Base-by-base conservation (phyloP, 2,888 invertebrate genomes). In the Brenthis ino region DNA sequence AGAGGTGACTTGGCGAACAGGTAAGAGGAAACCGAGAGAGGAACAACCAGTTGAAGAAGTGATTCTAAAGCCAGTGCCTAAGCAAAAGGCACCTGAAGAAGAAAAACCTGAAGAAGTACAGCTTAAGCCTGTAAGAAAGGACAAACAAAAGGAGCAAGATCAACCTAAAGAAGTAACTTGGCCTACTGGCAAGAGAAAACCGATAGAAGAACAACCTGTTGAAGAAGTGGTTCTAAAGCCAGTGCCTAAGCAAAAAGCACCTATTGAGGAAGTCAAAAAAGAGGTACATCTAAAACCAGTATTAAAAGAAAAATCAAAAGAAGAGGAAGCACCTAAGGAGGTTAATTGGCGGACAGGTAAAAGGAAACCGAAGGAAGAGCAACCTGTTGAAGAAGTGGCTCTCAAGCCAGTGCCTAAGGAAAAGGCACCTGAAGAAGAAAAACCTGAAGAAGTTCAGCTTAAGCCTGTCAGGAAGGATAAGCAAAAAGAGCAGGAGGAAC, bases 321-420 rank as follows among this genome's bases (percentile, higher is more conserved):
- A 86, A 55, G 85, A 87, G 54, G 85, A 87, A 68, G 80, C 82
- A 6, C 53, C 69, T 24, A 80, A 85, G 56, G 82, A 81, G 51
- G 68, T 71, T 51, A 73, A 69, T 58, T 80, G 83, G 20, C 76
- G 85, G 55, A 85, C 87, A 61, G 79, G 83, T 14, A 78, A 82
- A 76, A 79, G 82, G 78, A 80, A 78, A 63, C 75, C 74, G 0
- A 61, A 74, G 6, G 78, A 79, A 60, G 57, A 51, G n/a, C 84
- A 83, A 79, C 84, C 76, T 77, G 85, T 84, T 56, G 93, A 94
- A 80, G 88, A 93, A 72, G 86, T 93, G 0, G 79, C 81, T 33
- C 79, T 94, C 0, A 94, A 94, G 71, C 93, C 86, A 77, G 61
- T 63, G 37, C 80, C 76, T 12, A 88, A 88, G 2, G 85, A 81